These are phyloP conservation scores for Rhynchonema sp. DNA, from an alignment of 2,888 invertebrate genomes.

Conservation along the genomic window DNA sequence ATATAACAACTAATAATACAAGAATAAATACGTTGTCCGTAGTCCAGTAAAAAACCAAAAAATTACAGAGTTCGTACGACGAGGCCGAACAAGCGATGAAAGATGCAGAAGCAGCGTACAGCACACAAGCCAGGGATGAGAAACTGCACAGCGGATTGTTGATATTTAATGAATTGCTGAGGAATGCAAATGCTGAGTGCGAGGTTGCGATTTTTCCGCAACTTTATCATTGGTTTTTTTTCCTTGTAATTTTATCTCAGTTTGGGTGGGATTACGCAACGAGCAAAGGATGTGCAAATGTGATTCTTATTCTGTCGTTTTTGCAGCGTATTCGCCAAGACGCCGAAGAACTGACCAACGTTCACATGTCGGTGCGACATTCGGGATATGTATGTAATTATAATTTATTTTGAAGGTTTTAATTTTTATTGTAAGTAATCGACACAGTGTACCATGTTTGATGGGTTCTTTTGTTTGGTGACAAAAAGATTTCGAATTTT, in stretches of 20 bases:
- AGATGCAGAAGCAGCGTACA: constrained; percentile 7
- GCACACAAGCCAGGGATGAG: constrained; percentile 46
- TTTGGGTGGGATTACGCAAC: no score
- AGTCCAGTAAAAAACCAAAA: neutral
- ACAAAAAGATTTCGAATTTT: no score
- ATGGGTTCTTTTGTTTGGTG: no score
- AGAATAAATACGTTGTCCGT: neutral
- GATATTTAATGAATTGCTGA: constrained; percentile 73
- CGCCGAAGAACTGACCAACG: neutral
- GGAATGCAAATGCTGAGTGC: constrained; percentile 30
- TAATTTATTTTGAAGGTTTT: no score
- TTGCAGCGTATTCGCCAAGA: neutral
- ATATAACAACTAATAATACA: no score
- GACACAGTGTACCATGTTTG: no score
- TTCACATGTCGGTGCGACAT: neutral
- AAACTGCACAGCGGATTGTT: constrained; percentile 75
- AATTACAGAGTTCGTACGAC: constrained; percentile 61
- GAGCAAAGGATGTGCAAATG: neutral
- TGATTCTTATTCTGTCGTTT: neutral
- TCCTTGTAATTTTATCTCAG: no score
- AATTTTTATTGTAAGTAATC: no score
- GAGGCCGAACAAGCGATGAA: constrained; percentile 42
- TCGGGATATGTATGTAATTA: no score
- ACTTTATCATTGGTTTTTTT: no score
- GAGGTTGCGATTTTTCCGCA: no score